Evolutionary conservation across 2,888 invertebrate genomes (phyloP).

Genomic region (Sarcophaga caerulescens): DNA sequence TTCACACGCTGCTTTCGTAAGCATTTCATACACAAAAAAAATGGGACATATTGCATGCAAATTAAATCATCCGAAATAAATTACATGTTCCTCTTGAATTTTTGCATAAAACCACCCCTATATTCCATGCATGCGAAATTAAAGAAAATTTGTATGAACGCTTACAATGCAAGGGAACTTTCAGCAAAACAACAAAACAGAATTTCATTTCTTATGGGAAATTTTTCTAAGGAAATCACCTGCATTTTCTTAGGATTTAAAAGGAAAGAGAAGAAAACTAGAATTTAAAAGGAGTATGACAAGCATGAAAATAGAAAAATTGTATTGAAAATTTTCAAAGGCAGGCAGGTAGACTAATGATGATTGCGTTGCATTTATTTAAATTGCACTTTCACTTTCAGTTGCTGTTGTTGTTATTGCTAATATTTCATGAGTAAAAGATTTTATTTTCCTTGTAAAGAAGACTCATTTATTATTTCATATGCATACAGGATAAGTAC

Average conservation of each 20-base stretch:
- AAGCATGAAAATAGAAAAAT: constrained; percentile 23
- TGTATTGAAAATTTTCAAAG: not conserved
- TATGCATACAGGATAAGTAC: constrained; percentile 49
- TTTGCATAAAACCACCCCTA: constrained; percentile 46
- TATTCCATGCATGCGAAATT: constrained; percentile 2
- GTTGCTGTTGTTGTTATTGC: not conserved
- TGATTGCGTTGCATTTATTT: constrained; percentile 41
- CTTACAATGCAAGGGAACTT: not conserved
- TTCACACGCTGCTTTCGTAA: constrained; percentile 42
- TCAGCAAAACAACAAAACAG: not conserved
- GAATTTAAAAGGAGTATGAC: not conserved
- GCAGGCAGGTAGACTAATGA: constrained; percentile 36
- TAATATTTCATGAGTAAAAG: no score
- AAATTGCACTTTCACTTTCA: constrained; percentile 61
- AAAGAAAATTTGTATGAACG: constrained; percentile 1
- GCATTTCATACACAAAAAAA: not conserved
- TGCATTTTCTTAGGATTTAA: constrained; percentile 36
- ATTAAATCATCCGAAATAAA: constrained; percentile 8
- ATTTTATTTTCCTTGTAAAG: constrained; percentile 13
- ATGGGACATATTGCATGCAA: constrained; percentile 38
- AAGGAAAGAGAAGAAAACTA: not conserved
- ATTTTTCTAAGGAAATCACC: constrained; percentile 45
- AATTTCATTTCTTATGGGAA: constrained; percentile 50
- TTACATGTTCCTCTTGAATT: not conserved
- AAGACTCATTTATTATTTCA: constrained; percentile 34